phyloP scores from a whole-genome alignment of 2,888 invertebrate genomes.

The Chloroclystis v-ata region DNA sequence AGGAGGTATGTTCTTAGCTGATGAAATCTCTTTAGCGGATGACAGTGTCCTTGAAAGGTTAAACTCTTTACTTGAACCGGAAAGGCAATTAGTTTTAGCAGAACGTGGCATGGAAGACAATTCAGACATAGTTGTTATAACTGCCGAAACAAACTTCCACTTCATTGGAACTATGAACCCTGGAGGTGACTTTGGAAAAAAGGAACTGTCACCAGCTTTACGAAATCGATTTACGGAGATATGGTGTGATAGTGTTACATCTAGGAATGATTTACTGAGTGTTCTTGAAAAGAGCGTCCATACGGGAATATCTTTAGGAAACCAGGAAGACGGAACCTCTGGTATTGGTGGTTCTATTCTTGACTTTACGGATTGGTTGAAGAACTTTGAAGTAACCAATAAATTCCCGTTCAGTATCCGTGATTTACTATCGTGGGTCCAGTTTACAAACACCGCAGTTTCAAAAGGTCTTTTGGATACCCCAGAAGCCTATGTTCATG shows the following conservation, averaged over 20 bases:
- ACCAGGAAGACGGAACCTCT: slow-evolving; percentile 72
- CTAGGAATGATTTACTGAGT: slow-evolving; percentile 84
- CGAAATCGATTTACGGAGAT: slow-evolving; percentile 99
- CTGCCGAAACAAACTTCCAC: slow-evolving; percentile 87
- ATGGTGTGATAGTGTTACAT: slow-evolving; percentile 92
- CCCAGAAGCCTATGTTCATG: slow-evolving; percentile 88
- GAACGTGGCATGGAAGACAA: slow-evolving; percentile 88
- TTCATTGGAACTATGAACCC: slow-evolving; percentile 99
- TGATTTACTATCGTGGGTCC: slow-evolving; percentile 94
- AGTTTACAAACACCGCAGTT: slow-evolving; percentile 87
- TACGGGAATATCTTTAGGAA: slow-evolving; percentile 71
- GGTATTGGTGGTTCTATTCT: slow-evolving; percentile 85
- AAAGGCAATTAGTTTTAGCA: slow-evolving; percentile 91
- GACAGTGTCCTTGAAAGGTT: slow-evolving; percentile 98
- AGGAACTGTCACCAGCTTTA: slow-evolving; percentile 97
- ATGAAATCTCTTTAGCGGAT: slow-evolving; percentile 99
- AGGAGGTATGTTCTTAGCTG: slow-evolving; percentile 94
- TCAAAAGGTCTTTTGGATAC: slow-evolving; percentile 62
- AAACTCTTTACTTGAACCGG: slow-evolving; percentile 96
- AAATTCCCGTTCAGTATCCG: slow-evolving; percentile 92
- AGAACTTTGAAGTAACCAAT: slow-evolving; percentile 82
- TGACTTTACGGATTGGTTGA: slow-evolving; percentile 89
- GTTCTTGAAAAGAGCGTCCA: slow-evolving; percentile 90
- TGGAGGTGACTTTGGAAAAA: slow-evolving; percentile 99
- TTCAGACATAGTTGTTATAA: slow-evolving; percentile 78